These are phyloP conservation scores for Halichondria panicea DNA, from an alignment of 37 sponge, comb jelly and placozoan species.

Conservation along the genomic window DNA sequence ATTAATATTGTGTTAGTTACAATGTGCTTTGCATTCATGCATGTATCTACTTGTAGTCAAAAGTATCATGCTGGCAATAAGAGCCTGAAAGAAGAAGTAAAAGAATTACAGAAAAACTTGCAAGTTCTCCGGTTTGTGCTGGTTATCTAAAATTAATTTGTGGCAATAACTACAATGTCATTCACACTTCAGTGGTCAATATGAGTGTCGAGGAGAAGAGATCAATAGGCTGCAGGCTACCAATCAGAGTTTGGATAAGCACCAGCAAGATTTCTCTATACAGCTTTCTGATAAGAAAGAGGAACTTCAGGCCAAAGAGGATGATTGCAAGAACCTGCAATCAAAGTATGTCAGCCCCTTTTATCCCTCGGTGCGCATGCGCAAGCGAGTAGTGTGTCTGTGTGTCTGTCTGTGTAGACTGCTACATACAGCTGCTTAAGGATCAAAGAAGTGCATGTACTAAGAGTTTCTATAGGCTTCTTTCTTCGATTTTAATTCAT, in stretches of 20 bases:
- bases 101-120: slow-evolving; percentile 1
- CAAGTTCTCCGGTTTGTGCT: slow-evolving; percentile 4
- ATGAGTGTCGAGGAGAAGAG: slow-evolving; percentile 24
- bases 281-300: slow-evolving; percentile 16
- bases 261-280: slow-evolving; percentile 5
- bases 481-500: no score
- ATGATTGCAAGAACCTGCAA: slow-evolving; percentile 13
- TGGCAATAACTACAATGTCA: not conserved
- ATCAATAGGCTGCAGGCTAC: slow-evolving; percentile 9
- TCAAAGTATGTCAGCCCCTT: slow-evolving; percentile 17
- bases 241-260: not conserved
- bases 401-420: no score
- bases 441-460: no score
- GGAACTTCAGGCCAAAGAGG: slow-evolving; percentile 23
- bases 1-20: no score
- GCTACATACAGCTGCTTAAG: no score
- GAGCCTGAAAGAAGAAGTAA: slow-evolving; percentile 11
- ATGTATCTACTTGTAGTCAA: not conserved
- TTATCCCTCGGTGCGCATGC: no score
- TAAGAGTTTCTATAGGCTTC: no score
- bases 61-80: slow-evolving; percentile 20
- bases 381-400: no score
- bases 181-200: not conserved
- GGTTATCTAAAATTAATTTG: not conserved
- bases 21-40: not conserved